phyloP scores from a whole-genome alignment of 2,797 vertebrate genomes.

The Ciconia nigra region DNA sequence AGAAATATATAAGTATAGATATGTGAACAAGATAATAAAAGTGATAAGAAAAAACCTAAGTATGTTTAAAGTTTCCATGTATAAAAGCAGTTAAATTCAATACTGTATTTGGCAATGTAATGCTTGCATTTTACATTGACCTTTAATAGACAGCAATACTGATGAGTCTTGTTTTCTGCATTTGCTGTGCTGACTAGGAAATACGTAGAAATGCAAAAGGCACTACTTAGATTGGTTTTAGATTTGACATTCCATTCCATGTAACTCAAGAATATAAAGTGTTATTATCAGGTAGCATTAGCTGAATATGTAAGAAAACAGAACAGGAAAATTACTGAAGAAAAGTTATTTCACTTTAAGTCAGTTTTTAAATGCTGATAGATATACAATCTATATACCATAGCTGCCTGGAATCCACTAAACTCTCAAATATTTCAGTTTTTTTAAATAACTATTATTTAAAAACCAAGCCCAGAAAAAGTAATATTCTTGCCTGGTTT shows the following conservation, averaged over 20 bases:
- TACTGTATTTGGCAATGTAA: background rate
- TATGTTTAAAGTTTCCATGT: background rate
- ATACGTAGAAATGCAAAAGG: background rate
- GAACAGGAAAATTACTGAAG: background rate
- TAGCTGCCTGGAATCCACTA: background rate
- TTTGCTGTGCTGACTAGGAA: background rate
- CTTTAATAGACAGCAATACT: background rate
- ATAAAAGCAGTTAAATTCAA: background rate
- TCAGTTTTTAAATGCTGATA: background rate
- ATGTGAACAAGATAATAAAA: background rate
- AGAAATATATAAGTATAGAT: background rate
- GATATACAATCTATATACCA: background rate
- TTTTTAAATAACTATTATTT: background rate
- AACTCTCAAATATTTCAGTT: background rate
- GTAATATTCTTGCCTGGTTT: background rate
- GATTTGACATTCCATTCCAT: background rate
- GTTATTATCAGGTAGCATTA: background rate
- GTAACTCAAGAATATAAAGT: background rate
- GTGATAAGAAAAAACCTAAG: background rate
- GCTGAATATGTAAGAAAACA: background rate
- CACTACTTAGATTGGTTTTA: background rate
- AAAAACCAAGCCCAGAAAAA: background rate
- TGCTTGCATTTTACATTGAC: background rate
- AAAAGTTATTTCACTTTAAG: background rate
- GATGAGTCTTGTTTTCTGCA: background rate